A percentile compares a stretch with the other conserved stretches of the same genome.
These are phyloP conservation scores for Platycercus adscitus DNA, from an alignment of 2,113 vertebrate genomes.

Conservation along the genomic window DNA sequence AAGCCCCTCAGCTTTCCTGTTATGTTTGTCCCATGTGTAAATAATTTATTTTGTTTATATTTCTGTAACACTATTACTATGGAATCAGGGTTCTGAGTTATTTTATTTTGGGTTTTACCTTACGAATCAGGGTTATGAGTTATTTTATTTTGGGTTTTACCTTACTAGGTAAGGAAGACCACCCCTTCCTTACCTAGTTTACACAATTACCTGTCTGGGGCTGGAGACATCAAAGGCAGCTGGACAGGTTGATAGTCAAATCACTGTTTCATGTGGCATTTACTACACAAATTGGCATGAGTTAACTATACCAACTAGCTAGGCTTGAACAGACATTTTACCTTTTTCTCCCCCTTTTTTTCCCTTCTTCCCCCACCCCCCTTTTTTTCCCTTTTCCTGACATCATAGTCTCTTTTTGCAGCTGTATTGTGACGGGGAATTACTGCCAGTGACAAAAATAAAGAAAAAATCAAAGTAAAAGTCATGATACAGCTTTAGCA, in stretches of 20 bases:
- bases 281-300: background rate
- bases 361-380: too few species aligned
- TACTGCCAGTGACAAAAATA: background rate
- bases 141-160: background rate
- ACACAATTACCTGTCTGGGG: background rate
- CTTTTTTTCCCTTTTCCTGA: background rate
- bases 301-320: background rate
- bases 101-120: background rate
- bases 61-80: background rate
- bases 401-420: background rate
- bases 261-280: background rate
- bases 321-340: background rate
- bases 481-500: background rate
- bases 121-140: background rate
- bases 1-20: background rate
- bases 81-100: background rate
- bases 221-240: background rate
- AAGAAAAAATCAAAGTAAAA: background rate
- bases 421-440: background rate
- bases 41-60: background rate
- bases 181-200: background rate
- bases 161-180: background rate
- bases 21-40: background rate
- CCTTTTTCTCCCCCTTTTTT: background rate
- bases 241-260: background rate